Evolutionary conservation across 2,888 invertebrate genomes (phyloP), one percentile per base, ranked within the genome.

Genomic region (Zygothrica quintamaculata): DNA sequence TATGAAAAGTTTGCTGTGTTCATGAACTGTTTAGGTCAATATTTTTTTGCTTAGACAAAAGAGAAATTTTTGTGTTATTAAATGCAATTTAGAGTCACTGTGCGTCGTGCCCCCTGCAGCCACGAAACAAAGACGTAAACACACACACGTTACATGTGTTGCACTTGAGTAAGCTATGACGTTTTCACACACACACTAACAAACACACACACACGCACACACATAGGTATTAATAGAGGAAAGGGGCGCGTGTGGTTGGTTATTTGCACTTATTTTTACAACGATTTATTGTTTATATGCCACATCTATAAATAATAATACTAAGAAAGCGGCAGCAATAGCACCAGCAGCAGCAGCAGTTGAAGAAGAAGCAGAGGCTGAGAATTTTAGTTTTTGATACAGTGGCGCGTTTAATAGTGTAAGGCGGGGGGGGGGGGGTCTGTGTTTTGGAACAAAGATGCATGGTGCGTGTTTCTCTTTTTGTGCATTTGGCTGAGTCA

Each of bases 401-500:
- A n/a, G n/a, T n/a, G n/a, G n/a, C n/a, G n/a, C n/a, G n/a, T n/a
- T n/a, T n/a, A n/a, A n/a, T n/a, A n/a, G n/a, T n/a, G n/a, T n/a
- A n/a, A n/a, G n/a, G n/a, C n/a, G n/a, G n/a, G n/a, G n/a, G n/a
- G n/a, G n/a, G n/a, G n/a, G n/a, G n/a, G n/a, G n/a, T n/a, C n/a
- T n/a, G n/a, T n/a, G n/a, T n/a, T n/a, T n/a, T n/a, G 15, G 8
- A 48, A 31, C 62, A 70, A 40, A 40, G 40, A 18, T 75, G 59
- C 65, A 60, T 59, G 65, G 59, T 72, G 72, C 72, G 72, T 65
- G 65, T 26, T 53, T 65, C 59, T 65, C 75, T 52, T 3, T 3
- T 46, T 56, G 44, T 75, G 64, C 66, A 69, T 56, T 79, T 73
- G 84, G 84, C 86, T 85, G 77, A 84, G 57, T 80, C 84, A 80